Conservation (phyloP, 2,888 invertebrate genomes). For the Drosophila kambysellisi region DNA sequence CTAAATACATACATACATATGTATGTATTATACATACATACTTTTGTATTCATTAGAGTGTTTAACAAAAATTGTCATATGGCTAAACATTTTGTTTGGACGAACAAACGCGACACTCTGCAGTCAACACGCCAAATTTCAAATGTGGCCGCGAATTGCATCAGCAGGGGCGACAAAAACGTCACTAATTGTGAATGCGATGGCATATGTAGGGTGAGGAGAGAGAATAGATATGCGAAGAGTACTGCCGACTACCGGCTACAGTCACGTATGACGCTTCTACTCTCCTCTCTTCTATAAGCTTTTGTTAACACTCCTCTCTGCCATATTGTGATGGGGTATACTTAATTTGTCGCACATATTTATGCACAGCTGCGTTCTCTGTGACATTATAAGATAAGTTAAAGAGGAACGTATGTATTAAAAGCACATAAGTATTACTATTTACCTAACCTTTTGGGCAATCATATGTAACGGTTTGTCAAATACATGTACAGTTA, state of each 20-base stretch:
- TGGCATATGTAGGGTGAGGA: neutral
- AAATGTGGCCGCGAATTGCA: constrained; percentile 57
- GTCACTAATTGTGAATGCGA: neutral
- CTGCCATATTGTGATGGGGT: neutral
- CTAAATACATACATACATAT: constrained; percentile 14
- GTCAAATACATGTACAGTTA: neutral
- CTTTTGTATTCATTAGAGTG: constrained; percentile 1
- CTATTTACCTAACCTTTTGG: neutral
- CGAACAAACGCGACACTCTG: constrained; percentile 16
- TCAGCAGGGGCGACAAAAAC: constrained; percentile 28
- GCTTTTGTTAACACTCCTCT: neutral
- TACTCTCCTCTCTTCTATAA: constrained; percentile 9
- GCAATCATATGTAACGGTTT: neutral
- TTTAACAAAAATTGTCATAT: constrained; percentile 34
- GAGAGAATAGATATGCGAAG: constrained; percentile 1
- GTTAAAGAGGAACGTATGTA: neutral
- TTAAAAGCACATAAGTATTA: neutral
- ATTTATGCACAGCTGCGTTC: neutral
- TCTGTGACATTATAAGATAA: neutral
- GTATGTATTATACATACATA: constrained; percentile 5
- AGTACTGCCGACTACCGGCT: constrained; percentile 20
- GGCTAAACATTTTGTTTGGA: constrained; percentile 61
- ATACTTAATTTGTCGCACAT: constrained; percentile 5
- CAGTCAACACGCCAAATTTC: constrained; percentile 54
- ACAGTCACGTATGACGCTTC: constrained; percentile 25